phyloP scores from a whole-genome alignment of 2,113 vertebrate genomes.

The Martes martes region DNA sequence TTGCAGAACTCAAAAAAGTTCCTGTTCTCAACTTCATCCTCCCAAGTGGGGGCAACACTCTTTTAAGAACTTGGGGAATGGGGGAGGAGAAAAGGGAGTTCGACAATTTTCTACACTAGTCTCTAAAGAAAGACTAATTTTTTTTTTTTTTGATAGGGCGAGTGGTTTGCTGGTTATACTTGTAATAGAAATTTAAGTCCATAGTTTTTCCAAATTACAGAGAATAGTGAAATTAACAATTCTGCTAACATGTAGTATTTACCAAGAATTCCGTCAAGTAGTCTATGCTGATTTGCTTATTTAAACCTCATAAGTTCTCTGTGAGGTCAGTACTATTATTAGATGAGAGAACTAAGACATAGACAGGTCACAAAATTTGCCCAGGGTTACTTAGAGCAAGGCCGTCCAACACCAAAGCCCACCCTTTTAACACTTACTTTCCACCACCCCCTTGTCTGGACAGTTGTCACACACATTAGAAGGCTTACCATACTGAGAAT shows the following conservation, averaged over 20 bases:
- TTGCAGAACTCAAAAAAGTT: neutral
- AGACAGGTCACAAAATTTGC: neutral
- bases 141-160: neutral
- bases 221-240: constrained; percentile 28
- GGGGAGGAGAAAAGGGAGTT: neutral
- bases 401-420: neutral
- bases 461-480: neutral
- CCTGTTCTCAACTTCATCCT: neutral
- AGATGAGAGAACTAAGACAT: neutral
- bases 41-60: neutral
- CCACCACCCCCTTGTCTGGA: neutral
- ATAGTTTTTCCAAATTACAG: neutral
- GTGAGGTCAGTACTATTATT: neutral
- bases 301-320: neutral
- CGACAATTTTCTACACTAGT: neutral
- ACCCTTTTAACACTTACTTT: neutral
- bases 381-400: neutral
- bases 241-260: neutral
- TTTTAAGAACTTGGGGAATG: neutral
- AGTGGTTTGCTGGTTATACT: neutral
- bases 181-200: neutral
- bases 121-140: neutral
- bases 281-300: neutral
- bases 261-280: neutral
- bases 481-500: neutral